Base-by-base conservation (phyloP, 2,888 invertebrate species). In the Tyria jacobaeae region DNA sequence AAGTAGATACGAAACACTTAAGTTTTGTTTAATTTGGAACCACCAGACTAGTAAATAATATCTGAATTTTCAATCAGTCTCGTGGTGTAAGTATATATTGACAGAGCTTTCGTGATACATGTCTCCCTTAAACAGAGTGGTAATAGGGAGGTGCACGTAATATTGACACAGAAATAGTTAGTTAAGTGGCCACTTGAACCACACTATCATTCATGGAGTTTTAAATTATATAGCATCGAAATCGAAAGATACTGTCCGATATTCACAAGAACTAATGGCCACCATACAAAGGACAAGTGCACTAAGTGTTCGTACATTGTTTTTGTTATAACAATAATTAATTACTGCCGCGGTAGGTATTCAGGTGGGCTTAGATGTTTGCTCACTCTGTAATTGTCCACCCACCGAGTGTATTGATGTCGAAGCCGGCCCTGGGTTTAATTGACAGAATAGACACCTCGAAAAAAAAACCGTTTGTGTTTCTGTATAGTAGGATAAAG, bases 361-460 rank as follows among this genome's bases (percentile, higher is more conserved):
- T 87, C 82, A 85, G 85, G 91, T 91, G 91, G 91, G 91, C 88
- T 81, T 83, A 84, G 86, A 86, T 89, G 89, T 89, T 88, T 85
- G 88, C 78, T 83, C 85, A 88, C 88, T 86, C 83, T 76, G 84
- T 89, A 89, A 91, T 90, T 85, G 89, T 90, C 90, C 91, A 82
- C 92, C 92, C 89, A 92, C 92, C 70, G 57, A 56, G 44, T 70
- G 66, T 81, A 82, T 83, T 80, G 75, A 76, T 70, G 68, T 68
- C 60, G 64, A 76, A 76, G 82, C 82, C 86, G 88, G 82, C 88
- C 88, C 84, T 89, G 87, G 73, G 64, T 76, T 55, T 77, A 77
- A 75, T 75, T 76, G 62, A 76, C 71, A 71, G 67, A 75, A 62
- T 68, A 68, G 65, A 70, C 70, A 55, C 66, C 57, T 62, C 15